Conservation (phyloP, 2,113 vertebrate species). For the Ciconia maguari region DNA sequence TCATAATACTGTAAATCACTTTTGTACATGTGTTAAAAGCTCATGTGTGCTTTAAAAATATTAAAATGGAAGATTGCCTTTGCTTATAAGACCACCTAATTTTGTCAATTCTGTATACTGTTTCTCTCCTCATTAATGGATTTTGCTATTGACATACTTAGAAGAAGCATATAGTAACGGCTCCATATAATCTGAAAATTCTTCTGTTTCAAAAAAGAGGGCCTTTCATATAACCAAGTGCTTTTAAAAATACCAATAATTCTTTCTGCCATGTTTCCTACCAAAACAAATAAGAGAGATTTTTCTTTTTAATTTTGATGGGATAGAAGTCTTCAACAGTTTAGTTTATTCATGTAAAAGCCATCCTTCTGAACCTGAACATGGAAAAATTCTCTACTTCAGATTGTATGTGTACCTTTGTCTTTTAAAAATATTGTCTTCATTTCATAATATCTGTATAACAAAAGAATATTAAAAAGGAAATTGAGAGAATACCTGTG, state of each 20-base stretch:
- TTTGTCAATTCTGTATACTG: background rate
- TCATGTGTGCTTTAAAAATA: background rate
- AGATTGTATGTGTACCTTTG: background rate
- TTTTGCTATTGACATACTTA: background rate
- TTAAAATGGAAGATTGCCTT: background rate
- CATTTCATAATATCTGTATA: background rate
- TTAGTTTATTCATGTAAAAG: background rate
- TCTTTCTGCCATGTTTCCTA: background rate
- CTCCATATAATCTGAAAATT: background rate
- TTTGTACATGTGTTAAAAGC: background rate
- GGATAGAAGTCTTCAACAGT: background rate
- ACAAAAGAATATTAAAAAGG: background rate
- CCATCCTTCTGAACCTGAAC: background rate
- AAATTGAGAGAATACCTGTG: background rate
- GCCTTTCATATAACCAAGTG: background rate
- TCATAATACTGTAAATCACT: background rate
- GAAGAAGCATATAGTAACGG: background rate
- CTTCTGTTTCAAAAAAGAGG: background rate
- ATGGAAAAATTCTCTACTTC: background rate
- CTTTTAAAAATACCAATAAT: background rate
- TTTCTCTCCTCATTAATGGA: background rate
- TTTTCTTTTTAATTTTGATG: background rate
- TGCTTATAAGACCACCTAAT: background rate
- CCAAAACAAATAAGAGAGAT: background rate
- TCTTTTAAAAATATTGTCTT: background rate